phyloP scores from a whole-genome alignment of 2,797 vertebrate species.

The Bufotes viridis region DNA sequence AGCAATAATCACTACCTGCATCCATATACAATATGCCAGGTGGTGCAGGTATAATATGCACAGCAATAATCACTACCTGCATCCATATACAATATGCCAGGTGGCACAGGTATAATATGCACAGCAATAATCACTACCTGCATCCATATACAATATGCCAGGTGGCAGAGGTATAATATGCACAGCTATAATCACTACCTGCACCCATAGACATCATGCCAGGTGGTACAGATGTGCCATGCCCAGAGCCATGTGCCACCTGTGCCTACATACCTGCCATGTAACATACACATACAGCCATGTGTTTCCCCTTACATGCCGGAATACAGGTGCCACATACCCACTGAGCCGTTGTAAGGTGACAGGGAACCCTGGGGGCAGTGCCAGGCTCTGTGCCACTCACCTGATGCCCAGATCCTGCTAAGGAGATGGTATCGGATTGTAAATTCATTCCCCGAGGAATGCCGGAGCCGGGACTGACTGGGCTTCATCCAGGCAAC shows the following conservation, averaged over 20 bases:
- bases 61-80: not conserved
- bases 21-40: not conserved
- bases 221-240: not conserved
- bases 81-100: not conserved
- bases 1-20: not conserved
- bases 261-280: not conserved
- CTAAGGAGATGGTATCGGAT: slow-evolving; percentile 34
- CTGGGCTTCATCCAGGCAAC: slow-evolving; percentile 59
- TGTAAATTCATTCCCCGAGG: slow-evolving; percentile 60
- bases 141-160: not conserved
- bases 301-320: not conserved
- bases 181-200: not conserved
- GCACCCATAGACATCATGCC: not conserved
- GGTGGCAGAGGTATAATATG: not conserved
- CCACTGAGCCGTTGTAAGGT: not conserved
- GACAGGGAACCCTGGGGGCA: not conserved
- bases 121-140: too few relatives aligned
- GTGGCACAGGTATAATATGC: too few relatives aligned
- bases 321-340: not conserved
- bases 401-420: slow-evolving; percentile 39
- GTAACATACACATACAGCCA: not conserved
- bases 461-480: slow-evolving; percentile 30
- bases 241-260: not conserved
- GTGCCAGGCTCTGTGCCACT: not conserved
- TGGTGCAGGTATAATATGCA: too few relatives aligned